A percentile compares a stretch with the other conserved stretches of the same genome.
Evolutionary conservation across 1,140 invertebrate species (phyloP).

Genomic region (Cryptotermes secundus): DNA sequence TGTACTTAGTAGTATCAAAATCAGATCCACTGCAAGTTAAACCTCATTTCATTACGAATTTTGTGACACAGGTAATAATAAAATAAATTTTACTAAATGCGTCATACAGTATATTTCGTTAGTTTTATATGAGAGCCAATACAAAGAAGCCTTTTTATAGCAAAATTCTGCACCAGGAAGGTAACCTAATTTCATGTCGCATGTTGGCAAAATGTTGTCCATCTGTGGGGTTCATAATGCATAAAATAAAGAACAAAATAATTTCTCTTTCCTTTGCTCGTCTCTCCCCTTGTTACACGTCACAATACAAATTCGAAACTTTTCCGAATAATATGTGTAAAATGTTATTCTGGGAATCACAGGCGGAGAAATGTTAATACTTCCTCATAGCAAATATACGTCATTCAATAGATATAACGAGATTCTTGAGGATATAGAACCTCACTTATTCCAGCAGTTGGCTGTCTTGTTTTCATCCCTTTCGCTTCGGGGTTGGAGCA

Average conservation of each 20-base stretch:
- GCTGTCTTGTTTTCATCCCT: background rate
- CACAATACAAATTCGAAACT: background rate
- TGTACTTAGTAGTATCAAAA: no score
- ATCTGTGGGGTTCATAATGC: background rate
- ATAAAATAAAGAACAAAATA: background rate
- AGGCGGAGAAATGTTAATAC: no score
- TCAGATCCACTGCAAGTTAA: no score
- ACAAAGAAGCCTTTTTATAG: background rate
- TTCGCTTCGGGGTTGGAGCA: background rate
- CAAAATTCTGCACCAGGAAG: background rate
- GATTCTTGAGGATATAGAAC: background rate
- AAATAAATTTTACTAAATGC: background rate
- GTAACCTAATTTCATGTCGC: slow-evolving; percentile 6
- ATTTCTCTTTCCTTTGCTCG: background rate
- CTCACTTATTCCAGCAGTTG: background rate
- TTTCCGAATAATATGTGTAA: background rate
- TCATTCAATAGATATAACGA: no score
- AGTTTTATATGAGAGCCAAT: background rate
- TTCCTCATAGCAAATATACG: no score
- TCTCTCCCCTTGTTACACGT: background rate
- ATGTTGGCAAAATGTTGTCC: background rate
- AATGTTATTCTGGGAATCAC: no score
- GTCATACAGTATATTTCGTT: background rate
- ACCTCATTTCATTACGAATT: no score
- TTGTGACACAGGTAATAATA: no score